Evolutionary conservation across 2,797 vertebrate species (phyloP), one percentile per base, ranked within the genome.

Genomic region (Knipowitschia caucasica): DNA sequence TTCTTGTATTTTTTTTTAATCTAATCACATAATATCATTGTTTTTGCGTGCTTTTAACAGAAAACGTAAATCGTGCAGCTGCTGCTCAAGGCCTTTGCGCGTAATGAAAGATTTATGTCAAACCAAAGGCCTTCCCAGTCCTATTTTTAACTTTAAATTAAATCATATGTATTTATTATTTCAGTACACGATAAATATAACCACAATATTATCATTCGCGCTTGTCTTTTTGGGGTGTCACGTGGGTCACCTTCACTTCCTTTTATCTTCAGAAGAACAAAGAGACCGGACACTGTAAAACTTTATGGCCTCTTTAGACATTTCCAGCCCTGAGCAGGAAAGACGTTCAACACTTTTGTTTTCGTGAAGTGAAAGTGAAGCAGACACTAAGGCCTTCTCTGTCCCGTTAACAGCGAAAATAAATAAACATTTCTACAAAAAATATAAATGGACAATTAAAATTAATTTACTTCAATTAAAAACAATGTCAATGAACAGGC

Each of bases 281-380:
- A 77, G 54, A 40, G 62, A 61, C 38, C 43, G 50, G 52, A 64
- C 30, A 36, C 12, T 45, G 67, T 77, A 64, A 80, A 78, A 77
- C 57, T 66, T 77, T 67, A 72, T 43, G 71, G 50, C 58, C 39
- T 64, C 58, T 46, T 46, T 4, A 50, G 20, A n/a, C 33, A 29
- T 2, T 27, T 33, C 44, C 29, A 1, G n/a, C 27, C 53, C 17
- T 20, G 55, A 15, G 42, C 14, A 24, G 39, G 42, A 26, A 15
- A 29, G 27, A 31, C 45, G 12, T 47, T 5, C 27, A 53, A 25
- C 9, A 1, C 23, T 25, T 9, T 0, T 26, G 17, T 7, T 5
- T 0, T 17, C 23, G 3, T 14, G 3, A 0, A 18, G 7, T 33
- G 20, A 40, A 62, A 57, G 52, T 45, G 43, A 45, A 27, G 25